Base-by-base conservation (phyloP, 2,888 invertebrate species). In the Phortica magna region DNA sequence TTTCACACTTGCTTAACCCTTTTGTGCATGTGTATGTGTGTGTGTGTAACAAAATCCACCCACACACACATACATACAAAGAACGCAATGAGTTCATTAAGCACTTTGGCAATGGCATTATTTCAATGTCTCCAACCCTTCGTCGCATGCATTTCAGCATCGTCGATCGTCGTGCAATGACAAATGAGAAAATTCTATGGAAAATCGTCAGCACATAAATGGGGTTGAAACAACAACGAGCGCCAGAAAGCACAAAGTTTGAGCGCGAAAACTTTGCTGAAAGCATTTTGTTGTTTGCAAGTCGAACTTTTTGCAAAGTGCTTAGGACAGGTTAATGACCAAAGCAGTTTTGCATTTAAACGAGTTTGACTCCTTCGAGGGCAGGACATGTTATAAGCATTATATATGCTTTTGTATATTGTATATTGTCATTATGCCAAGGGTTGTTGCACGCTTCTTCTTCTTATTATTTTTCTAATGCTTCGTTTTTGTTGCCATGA, bases 321-420 rank as follows among this genome's bases (percentile, higher is more conserved):
- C 61, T 61, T 22, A 61, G 61, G 61, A 61, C 61, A 61, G 61
- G 61, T 61, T 61, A 86, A 86, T 88, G 86, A 86, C 88, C 86
- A 86, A 87, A 81, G 77, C 84, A 81, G 88, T 86, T 86, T 86
- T 86, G 86, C 87, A 86, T 86, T 86, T 84, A 85, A 87, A 85
- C 84, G 83, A 83, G 81, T 9, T 73, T 76, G 48, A 53, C 70
- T n/a, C 17, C 22, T 5, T 17, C 31, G 31, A 31, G 31, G 31
- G 31, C 31, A 31, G 31, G 31, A 31, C 31, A 31, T 31, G 31
- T 31, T 31, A 31, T 61, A 10, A 61, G 9, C 31, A 14, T 43
- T 48, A 43, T 48, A 65, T n/a, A 12, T 41, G 19, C 14, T 19
- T 2, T 68, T n/a, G 17, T 42, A n/a, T 17, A 59, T 68, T n/a